phyloP scores from a whole-genome alignment of 2,888 invertebrate species.

The Nomada ferruginata region DNA sequence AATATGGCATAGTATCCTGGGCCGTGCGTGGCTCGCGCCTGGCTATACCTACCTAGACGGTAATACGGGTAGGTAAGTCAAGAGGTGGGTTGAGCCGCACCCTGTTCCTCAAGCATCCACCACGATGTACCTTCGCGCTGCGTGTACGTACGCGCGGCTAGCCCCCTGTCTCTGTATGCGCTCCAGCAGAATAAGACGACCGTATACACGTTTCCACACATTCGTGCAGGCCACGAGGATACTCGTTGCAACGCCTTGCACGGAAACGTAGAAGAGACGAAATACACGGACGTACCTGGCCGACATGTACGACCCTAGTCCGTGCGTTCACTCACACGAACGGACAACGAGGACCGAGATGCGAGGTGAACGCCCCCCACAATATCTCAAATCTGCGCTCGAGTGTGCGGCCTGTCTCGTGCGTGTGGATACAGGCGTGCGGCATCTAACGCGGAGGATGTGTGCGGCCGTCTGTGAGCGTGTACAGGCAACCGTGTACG shows the following conservation, averaged over 20 bases:
- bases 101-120: conserved; percentile 81
- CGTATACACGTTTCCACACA: conserved; percentile 82
- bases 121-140: conserved; percentile 54
- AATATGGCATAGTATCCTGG: conserved; percentile 78
- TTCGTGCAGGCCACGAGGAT: conserved; percentile 52
- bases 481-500: neutral
- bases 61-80: conserved; percentile 81
- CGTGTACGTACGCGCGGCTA: conserved; percentile 7
- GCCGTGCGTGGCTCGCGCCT: conserved; percentile 70
- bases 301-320: conserved; percentile 85
- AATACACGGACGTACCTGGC: conserved; percentile 34
- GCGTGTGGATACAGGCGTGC: conserved; percentile 32
- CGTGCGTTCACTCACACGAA: conserved; percentile 80
- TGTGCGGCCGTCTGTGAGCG: conserved; percentile 11
- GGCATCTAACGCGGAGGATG: conserved; percentile 9
- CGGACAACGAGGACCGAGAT: conserved; percentile 68
- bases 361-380: conserved; percentile 81
- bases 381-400: conserved; percentile 80
- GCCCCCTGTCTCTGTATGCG: neutral
- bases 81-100: conserved; percentile 81
- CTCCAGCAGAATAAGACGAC: neutral
- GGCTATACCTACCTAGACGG: conserved; percentile 78
- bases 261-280: conserved; percentile 49
- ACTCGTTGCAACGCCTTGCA: conserved; percentile 65
- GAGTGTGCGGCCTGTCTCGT: conserved; percentile 62